phyloP scores from a whole-genome alignment of 2,113 vertebrate genomes.

The Dasypus novemcinctus region DNA sequence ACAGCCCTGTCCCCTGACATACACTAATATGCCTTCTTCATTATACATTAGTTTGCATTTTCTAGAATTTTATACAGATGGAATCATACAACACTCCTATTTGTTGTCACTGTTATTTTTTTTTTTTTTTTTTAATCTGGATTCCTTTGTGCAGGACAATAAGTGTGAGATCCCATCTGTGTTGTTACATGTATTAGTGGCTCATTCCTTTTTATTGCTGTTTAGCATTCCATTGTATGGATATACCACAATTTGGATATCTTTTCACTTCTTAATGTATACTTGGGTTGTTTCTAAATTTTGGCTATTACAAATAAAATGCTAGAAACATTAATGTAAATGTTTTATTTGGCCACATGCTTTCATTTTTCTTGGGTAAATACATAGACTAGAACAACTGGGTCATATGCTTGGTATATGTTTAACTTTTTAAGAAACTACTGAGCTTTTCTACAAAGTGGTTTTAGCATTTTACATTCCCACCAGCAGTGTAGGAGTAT shows the following conservation, averaged over 20 bases:
- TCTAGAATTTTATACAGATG: no score
- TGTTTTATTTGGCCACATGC: neutral
- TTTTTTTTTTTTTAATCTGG: neutral
- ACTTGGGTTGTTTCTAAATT: constrained; percentile 3
- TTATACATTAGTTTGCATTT: neutral
- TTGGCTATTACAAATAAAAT: neutral
- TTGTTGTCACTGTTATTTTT: no score
- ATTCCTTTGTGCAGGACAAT: neutral
- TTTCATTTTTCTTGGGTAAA: no score
- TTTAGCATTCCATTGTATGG: neutral
- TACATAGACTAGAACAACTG: neutral
- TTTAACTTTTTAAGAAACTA: constrained; percentile 11
- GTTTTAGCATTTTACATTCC: no score
- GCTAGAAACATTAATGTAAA: neutral
- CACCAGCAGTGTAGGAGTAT: no score
- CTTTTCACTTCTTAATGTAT: neutral
- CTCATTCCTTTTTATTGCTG: neutral
- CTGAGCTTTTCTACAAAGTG: neutral
- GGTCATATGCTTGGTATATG: neutral
- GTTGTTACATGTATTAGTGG: no score
- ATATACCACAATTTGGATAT: neutral
- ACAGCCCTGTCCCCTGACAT: neutral
- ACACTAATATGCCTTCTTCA: neutral
- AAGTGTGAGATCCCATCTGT: neutral
- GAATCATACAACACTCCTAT: neutral